Conservation (phyloP, 1,140 invertebrate genomes). For the Gryon sp. region DNA sequence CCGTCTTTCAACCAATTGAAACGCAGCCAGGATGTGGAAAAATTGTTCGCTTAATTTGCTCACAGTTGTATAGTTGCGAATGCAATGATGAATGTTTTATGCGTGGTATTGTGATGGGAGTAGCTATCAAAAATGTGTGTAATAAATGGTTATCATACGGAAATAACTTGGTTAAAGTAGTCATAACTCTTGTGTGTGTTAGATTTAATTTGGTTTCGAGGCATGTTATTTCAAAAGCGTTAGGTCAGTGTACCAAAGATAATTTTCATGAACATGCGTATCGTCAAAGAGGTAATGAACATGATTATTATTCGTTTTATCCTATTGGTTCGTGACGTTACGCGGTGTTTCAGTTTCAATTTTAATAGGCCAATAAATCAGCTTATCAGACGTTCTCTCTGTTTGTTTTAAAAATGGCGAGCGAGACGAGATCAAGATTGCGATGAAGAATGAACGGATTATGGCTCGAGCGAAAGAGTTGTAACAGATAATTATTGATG, state of each 20-base stretch:
- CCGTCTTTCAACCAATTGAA: conserved; percentile 5
- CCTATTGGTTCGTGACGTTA: background rate
- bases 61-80: conserved; percentile 21
- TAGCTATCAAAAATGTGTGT: conserved; percentile 37
- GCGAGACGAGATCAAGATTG: background rate
- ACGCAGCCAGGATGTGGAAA: conserved; percentile 4
- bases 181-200: conserved; percentile 55
- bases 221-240: conserved; percentile 71
- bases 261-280: conserved; percentile 64
- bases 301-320: conserved; percentile 12
- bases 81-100: conserved; percentile 23
- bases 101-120: conserved; percentile 5
- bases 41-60: conserved; percentile 7
- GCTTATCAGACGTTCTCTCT: background rate
- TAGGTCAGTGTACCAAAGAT: conserved; percentile 73
- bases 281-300: conserved; percentile 20
- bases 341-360: conserved; percentile 2
- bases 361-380: conserved; percentile 34
- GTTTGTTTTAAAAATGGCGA: background rate
- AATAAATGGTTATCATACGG: conserved; percentile 43
- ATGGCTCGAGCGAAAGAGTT: conserved; percentile 3
- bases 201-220: conserved; percentile 48
- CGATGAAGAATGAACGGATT: background rate
- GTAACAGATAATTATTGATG: conserved; percentile 40
- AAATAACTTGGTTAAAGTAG: conserved; percentile 52